Conservation (phyloP, 1,140 invertebrate species). For the Aphaenogaster rudis region DNA sequence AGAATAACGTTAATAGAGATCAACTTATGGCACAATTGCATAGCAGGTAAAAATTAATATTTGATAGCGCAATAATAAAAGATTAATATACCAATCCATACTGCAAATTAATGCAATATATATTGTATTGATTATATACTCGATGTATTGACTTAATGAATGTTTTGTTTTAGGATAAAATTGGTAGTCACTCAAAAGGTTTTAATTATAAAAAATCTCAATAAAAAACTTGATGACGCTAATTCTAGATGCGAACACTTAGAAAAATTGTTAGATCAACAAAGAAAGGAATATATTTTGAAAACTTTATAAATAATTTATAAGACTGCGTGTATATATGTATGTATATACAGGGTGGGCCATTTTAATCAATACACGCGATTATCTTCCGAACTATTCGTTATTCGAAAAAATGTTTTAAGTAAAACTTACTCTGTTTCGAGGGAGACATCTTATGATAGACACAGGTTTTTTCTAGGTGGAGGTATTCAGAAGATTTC, state of each 20-base stretch:
- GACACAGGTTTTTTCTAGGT: too few relatives aligned
- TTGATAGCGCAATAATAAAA: not conserved
- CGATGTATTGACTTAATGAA: constrained; percentile 38
- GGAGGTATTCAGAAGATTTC: too few relatives aligned
- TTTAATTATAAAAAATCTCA: constrained; percentile 90
- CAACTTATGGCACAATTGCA: constrained; percentile 81
- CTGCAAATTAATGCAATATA: not conserved
- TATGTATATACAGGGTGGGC: not conserved
- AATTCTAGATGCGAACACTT: constrained; percentile 91
- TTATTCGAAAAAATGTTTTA: too few relatives aligned
- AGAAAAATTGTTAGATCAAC: constrained; percentile 92
- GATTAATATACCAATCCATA: not conserved
- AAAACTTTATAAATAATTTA: constrained; percentile 81
- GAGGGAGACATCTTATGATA: too few relatives aligned
- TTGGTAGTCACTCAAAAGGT: constrained; percentile 93
- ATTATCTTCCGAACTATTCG: too few relatives aligned
- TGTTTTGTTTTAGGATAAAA: constrained; percentile 90
- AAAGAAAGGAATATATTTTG: constrained; percentile 90
- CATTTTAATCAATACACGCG: too few relatives aligned
- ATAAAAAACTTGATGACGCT: constrained; percentile 89
- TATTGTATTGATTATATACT: too few relatives aligned
- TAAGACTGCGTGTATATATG: not conserved
- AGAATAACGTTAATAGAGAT: constrained; percentile 80
- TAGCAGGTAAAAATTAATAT: constrained; percentile 79
- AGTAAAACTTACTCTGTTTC: too few relatives aligned